Evolutionary conservation across 2,888 invertebrate genomes (phyloP).

Genomic region (Eupithecia tripunctaria): DNA sequence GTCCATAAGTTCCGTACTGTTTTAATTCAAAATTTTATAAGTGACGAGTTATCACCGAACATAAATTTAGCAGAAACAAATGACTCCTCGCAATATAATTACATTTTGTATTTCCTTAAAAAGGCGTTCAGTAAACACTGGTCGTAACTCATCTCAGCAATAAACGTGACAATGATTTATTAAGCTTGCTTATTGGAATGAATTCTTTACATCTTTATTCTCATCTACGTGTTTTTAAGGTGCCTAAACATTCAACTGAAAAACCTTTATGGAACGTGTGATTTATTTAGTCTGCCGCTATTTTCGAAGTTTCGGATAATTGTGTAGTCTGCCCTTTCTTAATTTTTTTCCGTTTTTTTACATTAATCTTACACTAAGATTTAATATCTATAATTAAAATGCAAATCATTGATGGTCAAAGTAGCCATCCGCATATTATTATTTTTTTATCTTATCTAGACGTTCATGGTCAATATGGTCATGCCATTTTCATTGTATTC

Average conservation of each 20-base stretch:
- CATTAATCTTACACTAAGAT: no score
- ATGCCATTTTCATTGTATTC: no score
- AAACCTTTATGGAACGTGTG: background rate
- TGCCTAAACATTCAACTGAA: background rate
- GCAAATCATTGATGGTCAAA: no score
- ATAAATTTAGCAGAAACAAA: constrained; percentile 44
- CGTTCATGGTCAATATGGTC: no score
- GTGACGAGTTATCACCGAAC: constrained; percentile 39
- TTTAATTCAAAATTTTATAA: constrained; percentile 8
- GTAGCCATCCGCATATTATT: no score
- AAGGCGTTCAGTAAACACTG: constrained; percentile 55
- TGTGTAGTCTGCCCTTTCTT: background rate
- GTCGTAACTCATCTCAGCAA: constrained; percentile 67
- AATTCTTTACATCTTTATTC: constrained; percentile 26
- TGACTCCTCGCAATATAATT: constrained; percentile 51
- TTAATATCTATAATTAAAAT: no score
- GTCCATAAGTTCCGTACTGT: background rate
- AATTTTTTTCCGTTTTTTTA: no score
- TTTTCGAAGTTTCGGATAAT: background rate
- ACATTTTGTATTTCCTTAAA: constrained; percentile 55
- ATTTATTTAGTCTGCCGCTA: background rate
- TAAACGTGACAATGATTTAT: constrained; percentile 65
- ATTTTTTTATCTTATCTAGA: no score
- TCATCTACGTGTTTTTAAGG: constrained; percentile 22
- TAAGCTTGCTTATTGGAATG: constrained; percentile 37